Percentiles rank a stretch among this genome's conserved stretches.
These are phyloP conservation scores for Drosophila mayri DNA, from an alignment of 1,140 invertebrate genomes.

Conservation along the genomic window DNA sequence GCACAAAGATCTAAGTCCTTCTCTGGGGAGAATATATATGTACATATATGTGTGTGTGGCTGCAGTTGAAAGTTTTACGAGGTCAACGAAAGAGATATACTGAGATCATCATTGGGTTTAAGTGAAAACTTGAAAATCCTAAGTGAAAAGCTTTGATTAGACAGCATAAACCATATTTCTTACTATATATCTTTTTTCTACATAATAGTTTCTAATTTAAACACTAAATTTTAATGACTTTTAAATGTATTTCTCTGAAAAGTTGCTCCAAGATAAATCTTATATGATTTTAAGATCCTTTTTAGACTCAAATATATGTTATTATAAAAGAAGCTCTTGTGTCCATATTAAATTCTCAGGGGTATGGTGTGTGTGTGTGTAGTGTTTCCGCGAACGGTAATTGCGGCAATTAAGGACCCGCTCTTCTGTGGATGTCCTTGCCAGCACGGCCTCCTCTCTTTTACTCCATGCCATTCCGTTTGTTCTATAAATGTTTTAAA, in stretches of 20 bases:
- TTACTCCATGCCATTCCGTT: slow-evolving; percentile 45
- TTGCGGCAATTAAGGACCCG: slow-evolving; percentile 51
- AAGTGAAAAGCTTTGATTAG: not conserved
- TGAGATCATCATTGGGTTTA: not conserved
- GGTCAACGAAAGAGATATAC: slow-evolving; percentile 24
- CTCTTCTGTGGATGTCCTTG: slow-evolving; percentile 32
- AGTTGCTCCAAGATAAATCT: not conserved
- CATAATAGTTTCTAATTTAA: not conserved
- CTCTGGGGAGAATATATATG: not conserved
- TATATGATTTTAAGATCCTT: not conserved
- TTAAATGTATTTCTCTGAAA: not conserved
- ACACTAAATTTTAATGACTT: not conserved
- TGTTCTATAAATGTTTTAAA: slow-evolving; percentile 67
- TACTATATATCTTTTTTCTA: not conserved
- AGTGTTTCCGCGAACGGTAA: slow-evolving; percentile 40
- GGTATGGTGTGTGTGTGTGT: not conserved
- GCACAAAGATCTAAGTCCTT: slow-evolving; percentile 27
- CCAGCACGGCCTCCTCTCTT: not conserved
- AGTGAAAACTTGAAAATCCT: not conserved
- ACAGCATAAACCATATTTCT: not conserved
- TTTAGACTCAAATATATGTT: not conserved
- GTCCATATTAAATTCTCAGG: slow-evolving; percentile 8
- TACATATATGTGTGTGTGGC: not conserved
- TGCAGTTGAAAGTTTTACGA: slow-evolving; percentile 22
- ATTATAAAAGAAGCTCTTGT: not conserved